Conservation (phyloP, 2,113 vertebrate genomes). For the Dermatemys mawii region DNA sequence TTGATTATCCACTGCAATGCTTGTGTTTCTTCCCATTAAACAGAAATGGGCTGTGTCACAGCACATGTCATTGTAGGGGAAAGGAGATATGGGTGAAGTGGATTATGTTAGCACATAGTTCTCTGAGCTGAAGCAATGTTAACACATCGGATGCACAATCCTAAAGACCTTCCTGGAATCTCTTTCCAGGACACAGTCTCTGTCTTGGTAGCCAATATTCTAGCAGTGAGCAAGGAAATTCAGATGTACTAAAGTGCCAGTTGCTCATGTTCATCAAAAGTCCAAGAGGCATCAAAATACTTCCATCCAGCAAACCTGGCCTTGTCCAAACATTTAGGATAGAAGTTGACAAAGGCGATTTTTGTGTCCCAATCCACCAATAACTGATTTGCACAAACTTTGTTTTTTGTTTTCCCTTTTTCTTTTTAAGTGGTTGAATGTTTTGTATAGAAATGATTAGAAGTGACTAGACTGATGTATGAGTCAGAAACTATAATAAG, state of each 20-base stretch:
- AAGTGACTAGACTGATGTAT: constrained; percentile 17
- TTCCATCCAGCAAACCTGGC: constrained; percentile 31
- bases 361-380: neutral
- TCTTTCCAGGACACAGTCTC: constrained; percentile 13
- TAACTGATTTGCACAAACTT: neutral
- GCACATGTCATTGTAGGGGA: neutral
- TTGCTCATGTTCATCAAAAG: constrained; percentile 48
- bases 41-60: constrained; percentile 35
- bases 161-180: neutral
- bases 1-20: constrained; percentile 46
- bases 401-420: neutral
- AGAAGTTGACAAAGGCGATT: neutral
- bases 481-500: constrained; percentile 4
- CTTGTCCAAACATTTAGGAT: neutral
- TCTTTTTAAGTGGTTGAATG: constrained; percentile 15
- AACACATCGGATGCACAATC: neutral
- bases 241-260: neutral
- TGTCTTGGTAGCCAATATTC: constrained; percentile 35
- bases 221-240: neutral
- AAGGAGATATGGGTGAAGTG: constrained; percentile 2
- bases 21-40: constrained; percentile 51
- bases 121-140: neutral
- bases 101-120: neutral
- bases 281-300: neutral
- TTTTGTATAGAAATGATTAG: constrained; percentile 48